A percentile compares a stretch with the other conserved stretches of the same genome.
Evolutionary conservation across 2,113 vertebrate species (phyloP).

Genomic region (Siniperca chuatsi): DNA sequence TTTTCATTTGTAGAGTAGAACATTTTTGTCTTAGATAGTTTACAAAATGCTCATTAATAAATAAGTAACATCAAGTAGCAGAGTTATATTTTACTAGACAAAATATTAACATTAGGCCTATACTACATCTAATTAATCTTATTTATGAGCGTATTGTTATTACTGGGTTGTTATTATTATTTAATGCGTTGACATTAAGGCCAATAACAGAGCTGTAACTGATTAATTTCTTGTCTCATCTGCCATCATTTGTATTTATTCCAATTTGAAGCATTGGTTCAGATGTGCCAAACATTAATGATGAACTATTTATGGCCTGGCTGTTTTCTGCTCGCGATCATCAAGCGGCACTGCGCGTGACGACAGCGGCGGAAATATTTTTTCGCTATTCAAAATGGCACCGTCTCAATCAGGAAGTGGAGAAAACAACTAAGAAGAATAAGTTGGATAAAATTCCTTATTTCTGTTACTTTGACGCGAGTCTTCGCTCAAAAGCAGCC

Average conservation of each 20-base stretch:
- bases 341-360: constrained; percentile 66
- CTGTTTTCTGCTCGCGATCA: constrained; percentile 33
- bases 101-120: background rate
- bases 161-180: background rate
- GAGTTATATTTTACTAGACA: too few relatives aligned
- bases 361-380: constrained; percentile 84
- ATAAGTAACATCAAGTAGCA: background rate
- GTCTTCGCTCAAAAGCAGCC: constrained; percentile 30
- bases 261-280: background rate
- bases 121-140: background rate
- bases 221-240: background rate
- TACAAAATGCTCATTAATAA: background rate
- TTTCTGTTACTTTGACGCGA: constrained; percentile 57
- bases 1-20: background rate
- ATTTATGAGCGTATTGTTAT: background rate
- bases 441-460: constrained; percentile 75
- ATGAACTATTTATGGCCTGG: constrained; percentile 47
- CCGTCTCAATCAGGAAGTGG: constrained; percentile 83
- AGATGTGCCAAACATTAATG: background rate
- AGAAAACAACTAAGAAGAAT: constrained; percentile 78
- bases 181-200: too few relatives aligned
- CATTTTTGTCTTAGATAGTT: background rate
- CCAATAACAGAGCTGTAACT: background rate
- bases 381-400: constrained; percentile 86
- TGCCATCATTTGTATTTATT: background rate